These are phyloP conservation scores for Lasiommata megera DNA, from an alignment of 2,888 invertebrate genomes.

Conservation along the genomic window DNA sequence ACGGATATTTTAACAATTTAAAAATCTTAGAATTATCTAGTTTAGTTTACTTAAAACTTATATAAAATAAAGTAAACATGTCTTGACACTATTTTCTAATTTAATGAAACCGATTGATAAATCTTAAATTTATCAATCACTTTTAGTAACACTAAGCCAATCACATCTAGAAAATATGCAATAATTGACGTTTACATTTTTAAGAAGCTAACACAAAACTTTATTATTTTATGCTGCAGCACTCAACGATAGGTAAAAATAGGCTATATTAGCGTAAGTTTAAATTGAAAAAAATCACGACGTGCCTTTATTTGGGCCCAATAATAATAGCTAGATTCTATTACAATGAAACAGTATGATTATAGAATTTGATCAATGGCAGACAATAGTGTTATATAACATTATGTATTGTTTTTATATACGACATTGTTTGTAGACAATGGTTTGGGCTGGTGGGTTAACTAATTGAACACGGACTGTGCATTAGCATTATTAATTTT, in stretches of 20 bases:
- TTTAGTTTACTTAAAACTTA: too few relatives aligned
- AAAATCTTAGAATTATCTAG: too few relatives aligned
- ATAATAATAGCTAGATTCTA: slow-evolving; percentile 20
- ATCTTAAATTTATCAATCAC: too few relatives aligned
- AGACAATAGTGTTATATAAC: slow-evolving; percentile 60
- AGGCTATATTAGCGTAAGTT: neutral
- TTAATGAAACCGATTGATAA: too few relatives aligned
- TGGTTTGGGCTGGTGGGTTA: slow-evolving; percentile 11
- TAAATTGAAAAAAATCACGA: slow-evolving; percentile 10
- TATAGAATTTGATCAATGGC: slow-evolving; percentile 53
- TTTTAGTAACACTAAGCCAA: too few relatives aligned
- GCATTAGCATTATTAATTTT: slow-evolving; percentile 8
- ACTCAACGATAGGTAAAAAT: neutral
- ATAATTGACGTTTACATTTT: too few relatives aligned
- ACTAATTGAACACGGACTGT: neutral
- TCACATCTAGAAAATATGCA: too few relatives aligned
- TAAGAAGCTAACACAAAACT: too few relatives aligned
- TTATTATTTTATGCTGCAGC: too few relatives aligned
- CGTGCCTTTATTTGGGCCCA: slow-evolving; percentile 19
- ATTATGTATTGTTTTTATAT: slow-evolving; percentile 42
- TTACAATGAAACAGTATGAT: slow-evolving; percentile 31
- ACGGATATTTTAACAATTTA: too few relatives aligned
- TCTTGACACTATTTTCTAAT: too few relatives aligned
- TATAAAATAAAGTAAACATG: too few relatives aligned
- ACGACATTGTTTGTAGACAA: slow-evolving; percentile 30